Evolutionary conservation across 2,888 invertebrate genomes (phyloP), one percentile per base, ranked within the genome.

Genomic region (Arenicola marina): DNA sequence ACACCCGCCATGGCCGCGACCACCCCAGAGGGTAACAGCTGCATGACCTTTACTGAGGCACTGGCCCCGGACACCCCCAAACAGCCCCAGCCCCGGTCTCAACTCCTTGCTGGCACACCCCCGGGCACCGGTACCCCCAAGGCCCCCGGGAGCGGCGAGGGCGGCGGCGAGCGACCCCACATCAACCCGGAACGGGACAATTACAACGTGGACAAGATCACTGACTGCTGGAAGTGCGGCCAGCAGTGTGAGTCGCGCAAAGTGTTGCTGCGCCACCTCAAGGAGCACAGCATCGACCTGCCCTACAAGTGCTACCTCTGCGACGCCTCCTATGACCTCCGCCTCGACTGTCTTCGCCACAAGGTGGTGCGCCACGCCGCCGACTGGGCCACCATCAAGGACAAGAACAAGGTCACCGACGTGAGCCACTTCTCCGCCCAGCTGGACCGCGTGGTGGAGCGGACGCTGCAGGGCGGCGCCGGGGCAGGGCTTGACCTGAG

Each of bases 221-320:
- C 74, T 0, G 71, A 71, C 31, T 79, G 79, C 69, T 79, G 79
- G 78, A 78, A 79, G 63, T 81, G 81, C 60, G 67, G 67, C 0
- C 70, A 73, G 53, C 68, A 70, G 56, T 82, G 78, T 64, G 67
- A 71, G 15, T 74, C 75, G 3, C 69, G 79, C 45, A 78, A 79
- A 62, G 64, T 73, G 18, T 69, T 81, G 18, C 72, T 78, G n/a
- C 73, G 77, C 3, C 82, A 82, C 53, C 71, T 80, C 29, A 81
- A 80, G 64, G 82, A 79, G 62, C 79, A 81, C 70, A 77, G 73
- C 64, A 77, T 77, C 55, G 82, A 81, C 63, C 92, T 4, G n/a
- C 79, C 83, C 1, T 95, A 91, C 85, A 94, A 94, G 83, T 96
- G 96, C 78, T 94, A 95, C 84, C 86, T 96, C 0, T 96, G 96